Base-by-base conservation (phyloP, 1,140 invertebrate genomes). In the Drosophila miranda region DNA sequence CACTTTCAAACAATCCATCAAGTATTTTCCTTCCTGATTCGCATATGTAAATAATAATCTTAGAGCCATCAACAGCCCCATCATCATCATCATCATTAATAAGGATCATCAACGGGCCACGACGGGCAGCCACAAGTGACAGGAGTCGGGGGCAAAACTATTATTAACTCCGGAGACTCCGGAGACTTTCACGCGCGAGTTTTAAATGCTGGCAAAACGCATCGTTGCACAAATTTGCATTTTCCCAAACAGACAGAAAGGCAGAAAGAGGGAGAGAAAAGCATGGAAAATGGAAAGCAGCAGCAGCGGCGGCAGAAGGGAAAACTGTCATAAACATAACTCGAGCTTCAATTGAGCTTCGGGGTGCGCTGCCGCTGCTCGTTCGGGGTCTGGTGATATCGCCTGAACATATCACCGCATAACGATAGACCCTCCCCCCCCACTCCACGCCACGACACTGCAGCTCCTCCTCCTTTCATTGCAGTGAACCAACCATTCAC, bases 301-400 rank as follows among this genome's bases (percentile, higher is more conserved):
- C 74, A 86, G 77, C 78, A 80, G 68, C 74, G 69, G 60, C 57
- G 42, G 46, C 60, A 57, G 16, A 59, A 70, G 69, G 66, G 79
- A 71, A 80, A 83, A 84, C 75, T 84, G 80, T 84, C 81, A 84
- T 84, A 84, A 84, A 84, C 83, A 84, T 86, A 84, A 84, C 82
- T 86, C 77, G 81, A 76, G 81, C 81, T 38, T 86, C 72, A 77
- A 84, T 84, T 84, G 68, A 72, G 79, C 79, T 68, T 66, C 68
- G 63, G 26, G 38, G 30, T 51, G 23, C 23, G 23, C 61, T 66
- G 43, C 4, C 5, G 23, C 21, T 5, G 21, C 23, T 23, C 23
- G 23, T 23, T 23, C 23, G 50, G 52, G 34, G 34, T 66, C 77
- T 60, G 54, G 46, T 71, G 71, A 84, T 79, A 83, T 83, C 76